These are phyloP conservation scores for Leucania comma DNA, from an alignment of 2,888 invertebrate species.

Conservation along the genomic window DNA sequence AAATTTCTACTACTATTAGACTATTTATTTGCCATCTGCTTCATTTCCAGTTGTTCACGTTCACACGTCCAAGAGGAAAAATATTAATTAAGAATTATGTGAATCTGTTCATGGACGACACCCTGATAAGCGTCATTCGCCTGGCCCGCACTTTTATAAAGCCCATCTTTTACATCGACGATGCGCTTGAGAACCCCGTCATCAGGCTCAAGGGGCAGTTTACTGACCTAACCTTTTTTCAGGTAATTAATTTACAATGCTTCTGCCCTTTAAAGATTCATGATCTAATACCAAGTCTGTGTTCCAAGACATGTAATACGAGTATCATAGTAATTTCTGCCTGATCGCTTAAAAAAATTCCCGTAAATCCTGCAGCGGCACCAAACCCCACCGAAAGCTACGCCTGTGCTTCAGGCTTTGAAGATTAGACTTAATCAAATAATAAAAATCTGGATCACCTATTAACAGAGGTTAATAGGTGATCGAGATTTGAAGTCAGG, in stretches of 20 bases:
- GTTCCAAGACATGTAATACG: too few species aligned
- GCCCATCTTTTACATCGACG: constrained; percentile 73
- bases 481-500: too few species aligned
- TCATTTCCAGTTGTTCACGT: constrained; percentile 71
- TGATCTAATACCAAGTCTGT: neutral
- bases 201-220: constrained; percentile 72
- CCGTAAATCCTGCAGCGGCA: too few species aligned
- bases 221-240: neutral
- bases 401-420: too few species aligned
- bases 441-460: too few species aligned
- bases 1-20: neutral
- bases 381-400: too few species aligned
- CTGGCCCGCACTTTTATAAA: constrained; percentile 73
- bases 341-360: too few species aligned
- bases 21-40: neutral
- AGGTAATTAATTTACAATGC: constrained; percentile 19
- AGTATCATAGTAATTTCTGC: too few species aligned
- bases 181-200: constrained; percentile 67
- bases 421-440: too few species aligned
- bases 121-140: constrained; percentile 71
- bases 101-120: constrained; percentile 71
- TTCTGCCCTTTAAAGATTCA: neutral
- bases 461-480: too few species aligned
- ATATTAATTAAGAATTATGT: constrained; percentile 74
- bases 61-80: constrained; percentile 69